Evolutionary conservation across 2,888 invertebrate species (phyloP).

Genomic region (Epiblema foenella): DNA sequence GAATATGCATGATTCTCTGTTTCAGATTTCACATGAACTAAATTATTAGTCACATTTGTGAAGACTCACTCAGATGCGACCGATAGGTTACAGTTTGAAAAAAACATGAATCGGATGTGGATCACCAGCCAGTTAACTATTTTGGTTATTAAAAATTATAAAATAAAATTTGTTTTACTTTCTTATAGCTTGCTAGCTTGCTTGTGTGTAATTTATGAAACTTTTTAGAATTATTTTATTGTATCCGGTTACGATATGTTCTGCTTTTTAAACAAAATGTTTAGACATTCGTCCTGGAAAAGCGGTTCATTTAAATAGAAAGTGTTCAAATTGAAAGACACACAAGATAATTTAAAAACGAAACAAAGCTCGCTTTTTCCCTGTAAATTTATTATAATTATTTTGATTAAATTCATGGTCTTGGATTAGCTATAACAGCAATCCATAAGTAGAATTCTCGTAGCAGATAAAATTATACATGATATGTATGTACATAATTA

Average conservation of each 20-base stretch:
- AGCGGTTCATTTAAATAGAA: neutral
- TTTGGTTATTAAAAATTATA: neutral
- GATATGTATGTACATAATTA: too few species aligned
- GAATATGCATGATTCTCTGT: neutral
- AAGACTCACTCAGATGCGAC: neutral
- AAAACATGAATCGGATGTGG: too few species aligned
- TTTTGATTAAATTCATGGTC: slow-evolving; percentile 11
- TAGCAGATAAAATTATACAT: slow-evolving; percentile 4
- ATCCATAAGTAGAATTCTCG: neutral
- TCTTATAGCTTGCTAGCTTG: neutral
- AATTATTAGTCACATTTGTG: neutral
- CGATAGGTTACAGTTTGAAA: slow-evolving; percentile 1
- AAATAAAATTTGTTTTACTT: neutral
- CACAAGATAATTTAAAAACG: neutral
- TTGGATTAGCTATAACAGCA: slow-evolving; percentile 15
- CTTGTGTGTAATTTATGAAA: neutral
- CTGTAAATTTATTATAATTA: neutral
- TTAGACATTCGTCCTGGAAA: neutral
- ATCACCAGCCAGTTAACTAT: neutral
- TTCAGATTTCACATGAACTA: neutral
- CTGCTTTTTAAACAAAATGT: neutral
- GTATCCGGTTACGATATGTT: neutral
- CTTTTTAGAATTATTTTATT: neutral
- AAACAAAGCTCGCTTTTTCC: neutral
- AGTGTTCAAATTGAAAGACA: neutral